phyloP scores from a whole-genome alignment of 2,888 invertebrate genomes.

The Pachliopta kotzebuea region DNA sequence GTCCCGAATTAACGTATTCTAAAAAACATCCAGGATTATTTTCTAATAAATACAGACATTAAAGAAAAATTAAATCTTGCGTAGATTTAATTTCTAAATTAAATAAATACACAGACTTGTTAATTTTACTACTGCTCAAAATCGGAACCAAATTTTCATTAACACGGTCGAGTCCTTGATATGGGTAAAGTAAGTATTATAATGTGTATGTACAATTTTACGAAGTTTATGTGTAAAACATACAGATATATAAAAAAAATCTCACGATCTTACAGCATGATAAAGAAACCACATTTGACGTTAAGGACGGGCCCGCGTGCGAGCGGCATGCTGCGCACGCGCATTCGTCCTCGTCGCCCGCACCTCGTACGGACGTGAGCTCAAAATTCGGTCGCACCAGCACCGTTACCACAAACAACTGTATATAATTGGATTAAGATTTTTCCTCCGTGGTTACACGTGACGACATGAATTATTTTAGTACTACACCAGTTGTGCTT shows the following conservation, averaged over 20 bases:
- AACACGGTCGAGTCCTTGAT: too few relatives aligned
- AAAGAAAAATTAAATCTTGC: too few relatives aligned
- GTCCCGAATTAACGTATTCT: too few relatives aligned
- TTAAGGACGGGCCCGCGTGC: slow-evolving; percentile 10
- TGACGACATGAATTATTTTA: slow-evolving; percentile 1
- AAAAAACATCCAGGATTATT: too few relatives aligned
- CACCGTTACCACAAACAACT: slow-evolving; percentile 39
- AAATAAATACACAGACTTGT: too few relatives aligned
- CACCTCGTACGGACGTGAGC: slow-evolving; percentile 28
- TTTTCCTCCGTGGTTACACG: slow-evolving; percentile 35
- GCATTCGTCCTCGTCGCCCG: slow-evolving; percentile 16
- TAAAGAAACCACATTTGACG: neutral
- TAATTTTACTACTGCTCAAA: too few relatives aligned
- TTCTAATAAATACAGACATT: too few relatives aligned
- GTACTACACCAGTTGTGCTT: neutral
- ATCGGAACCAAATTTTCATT: too few relatives aligned
- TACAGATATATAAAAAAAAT: neutral
- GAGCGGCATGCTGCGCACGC: slow-evolving; percentile 10
- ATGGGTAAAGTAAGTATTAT: too few relatives aligned
- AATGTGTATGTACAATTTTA: neutral
- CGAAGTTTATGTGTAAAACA: neutral
- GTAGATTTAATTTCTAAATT: too few relatives aligned
- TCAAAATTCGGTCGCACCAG: slow-evolving; percentile 36
- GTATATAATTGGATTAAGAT: slow-evolving; percentile 37
- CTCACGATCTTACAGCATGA: slow-evolving; percentile 2